Percentiles rank a stretch among this genome's conserved stretches.
Evolutionary conservation across 2,797 vertebrate species (phyloP).

Genomic region (Cirrhinus molitorella): DNA sequence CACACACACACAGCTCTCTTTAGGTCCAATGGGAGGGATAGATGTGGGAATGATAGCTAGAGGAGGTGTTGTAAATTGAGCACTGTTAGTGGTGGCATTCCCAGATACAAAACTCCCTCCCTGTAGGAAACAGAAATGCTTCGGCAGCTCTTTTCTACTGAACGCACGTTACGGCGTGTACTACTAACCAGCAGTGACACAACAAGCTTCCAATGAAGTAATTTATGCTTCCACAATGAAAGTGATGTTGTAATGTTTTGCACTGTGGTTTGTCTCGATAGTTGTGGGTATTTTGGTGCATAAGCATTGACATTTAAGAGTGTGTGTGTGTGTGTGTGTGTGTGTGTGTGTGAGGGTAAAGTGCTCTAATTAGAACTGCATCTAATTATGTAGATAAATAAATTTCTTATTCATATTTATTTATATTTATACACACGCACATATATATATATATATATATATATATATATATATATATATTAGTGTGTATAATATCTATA

Average conservation of each 20-base stretch:
- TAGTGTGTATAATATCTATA: too few species aligned
- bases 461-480: background rate
- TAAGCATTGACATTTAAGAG: background rate
- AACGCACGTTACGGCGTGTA: background rate
- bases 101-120: background rate
- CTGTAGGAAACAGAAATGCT: background rate
- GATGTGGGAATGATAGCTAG: slow-evolving; percentile 9
- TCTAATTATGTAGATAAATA: background rate
- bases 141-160: background rate
- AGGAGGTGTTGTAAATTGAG: background rate
- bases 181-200: background rate
- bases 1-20: slow-evolving; percentile 11
- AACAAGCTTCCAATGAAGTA: background rate
- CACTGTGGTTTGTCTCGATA: background rate
- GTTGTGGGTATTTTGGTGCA: background rate
- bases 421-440: background rate
- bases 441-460: background rate
- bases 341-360: background rate
- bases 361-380: background rate
- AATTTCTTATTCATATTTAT: too few species aligned
- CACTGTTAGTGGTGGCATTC: background rate
- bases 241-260: background rate
- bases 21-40: background rate
- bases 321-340: too few species aligned
- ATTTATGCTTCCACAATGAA: background rate